phyloP scores from a whole-genome alignment of 2,797 vertebrate species.

The Halcyon leucocephala region DNA sequence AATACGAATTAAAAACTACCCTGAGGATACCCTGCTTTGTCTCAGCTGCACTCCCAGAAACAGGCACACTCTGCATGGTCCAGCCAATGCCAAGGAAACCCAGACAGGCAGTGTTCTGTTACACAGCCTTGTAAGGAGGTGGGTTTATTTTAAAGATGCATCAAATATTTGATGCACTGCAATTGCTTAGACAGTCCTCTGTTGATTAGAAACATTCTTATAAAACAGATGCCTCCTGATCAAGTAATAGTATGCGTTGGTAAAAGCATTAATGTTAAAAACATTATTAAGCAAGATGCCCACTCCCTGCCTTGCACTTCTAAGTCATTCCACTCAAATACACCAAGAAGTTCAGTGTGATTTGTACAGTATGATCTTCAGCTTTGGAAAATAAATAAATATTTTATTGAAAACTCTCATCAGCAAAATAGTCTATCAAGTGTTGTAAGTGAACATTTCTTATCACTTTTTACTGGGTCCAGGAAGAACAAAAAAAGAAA shows the following conservation, averaged over 20 bases:
- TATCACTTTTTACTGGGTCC: neutral
- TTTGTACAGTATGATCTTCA: neutral
- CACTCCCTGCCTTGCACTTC: neutral
- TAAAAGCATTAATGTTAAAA: neutral
- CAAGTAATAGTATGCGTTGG: neutral
- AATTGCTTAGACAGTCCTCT: neutral
- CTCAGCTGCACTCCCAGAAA: neutral
- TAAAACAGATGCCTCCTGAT: neutral
- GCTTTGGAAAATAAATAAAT: neutral
- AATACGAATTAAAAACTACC: neutral
- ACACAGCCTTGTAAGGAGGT: neutral
- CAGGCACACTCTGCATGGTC: neutral
- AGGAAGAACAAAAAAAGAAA: neutral
- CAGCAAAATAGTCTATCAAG: neutral
- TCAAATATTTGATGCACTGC: neutral
- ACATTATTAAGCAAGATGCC: neutral
- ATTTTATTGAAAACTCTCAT: neutral
- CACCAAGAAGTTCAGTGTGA: neutral
- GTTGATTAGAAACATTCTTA: neutral
- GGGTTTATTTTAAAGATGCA: neutral
- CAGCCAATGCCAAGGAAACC: neutral
- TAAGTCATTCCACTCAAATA: neutral
- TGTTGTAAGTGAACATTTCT: neutral
- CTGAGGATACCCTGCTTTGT: neutral
- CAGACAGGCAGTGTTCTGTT: neutral